Conservation (phyloP, 2,797 vertebrate genomes). For the Poeciliopsis gracilis region DNA sequence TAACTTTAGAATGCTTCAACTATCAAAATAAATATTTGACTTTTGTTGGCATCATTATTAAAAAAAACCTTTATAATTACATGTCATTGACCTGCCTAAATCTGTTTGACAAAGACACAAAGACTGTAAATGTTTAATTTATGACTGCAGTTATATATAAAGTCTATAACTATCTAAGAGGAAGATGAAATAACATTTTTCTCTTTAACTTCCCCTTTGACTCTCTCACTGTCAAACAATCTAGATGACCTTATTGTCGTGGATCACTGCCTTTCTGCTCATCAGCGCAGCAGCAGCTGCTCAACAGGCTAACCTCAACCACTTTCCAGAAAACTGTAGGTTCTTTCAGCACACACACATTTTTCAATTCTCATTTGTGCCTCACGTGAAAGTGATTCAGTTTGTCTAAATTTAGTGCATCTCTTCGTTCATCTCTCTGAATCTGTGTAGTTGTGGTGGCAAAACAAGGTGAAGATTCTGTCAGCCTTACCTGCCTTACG, state of each 20-base stretch:
- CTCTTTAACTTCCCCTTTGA: background rate
- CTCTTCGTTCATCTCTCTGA: background rate
- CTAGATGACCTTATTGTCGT: conserved; percentile 40
- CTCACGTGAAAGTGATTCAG: background rate
- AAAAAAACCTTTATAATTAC: background rate
- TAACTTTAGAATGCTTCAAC: background rate
- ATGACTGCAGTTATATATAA: too few relatives aligned
- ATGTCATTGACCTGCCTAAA: background rate
- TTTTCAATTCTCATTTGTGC: background rate
- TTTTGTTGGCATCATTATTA: background rate
- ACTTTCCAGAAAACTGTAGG: conserved; percentile 68
- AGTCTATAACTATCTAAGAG: background rate
- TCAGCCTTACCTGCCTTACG: conserved; percentile 59
- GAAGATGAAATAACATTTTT: background rate
- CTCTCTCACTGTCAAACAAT: conserved; percentile 18
- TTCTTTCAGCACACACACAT: background rate
- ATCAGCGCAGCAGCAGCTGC: conserved; percentile 32
- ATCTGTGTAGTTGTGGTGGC: conserved; percentile 54
- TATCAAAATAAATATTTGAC: background rate
- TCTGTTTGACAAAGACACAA: background rate
- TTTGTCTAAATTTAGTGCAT: background rate
- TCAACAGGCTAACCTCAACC: conserved; percentile 4
- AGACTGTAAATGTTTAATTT: background rate
- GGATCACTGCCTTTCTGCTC: conserved; percentile 52
- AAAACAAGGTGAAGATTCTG: rapidly evolving